Conservation (phyloP, 2,797 vertebrate genomes). For the Sebastes diploproa region DNA sequence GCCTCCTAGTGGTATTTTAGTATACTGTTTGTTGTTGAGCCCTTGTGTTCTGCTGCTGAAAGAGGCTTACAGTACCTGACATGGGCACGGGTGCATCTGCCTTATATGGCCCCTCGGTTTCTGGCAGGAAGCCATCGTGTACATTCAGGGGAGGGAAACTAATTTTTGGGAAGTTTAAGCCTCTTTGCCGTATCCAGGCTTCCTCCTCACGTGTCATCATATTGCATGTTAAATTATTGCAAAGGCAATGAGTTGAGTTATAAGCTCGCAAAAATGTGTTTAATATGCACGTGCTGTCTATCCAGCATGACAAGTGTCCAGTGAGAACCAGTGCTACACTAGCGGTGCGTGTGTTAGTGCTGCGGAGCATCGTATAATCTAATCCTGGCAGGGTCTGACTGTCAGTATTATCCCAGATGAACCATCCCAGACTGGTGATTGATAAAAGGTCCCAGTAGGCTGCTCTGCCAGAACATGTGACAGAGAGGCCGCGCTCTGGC, state of each 20-base stretch:
- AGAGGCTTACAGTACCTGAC: constrained; percentile 59
- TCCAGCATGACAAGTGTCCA: neutral
- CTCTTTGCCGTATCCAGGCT: constrained; percentile 30
- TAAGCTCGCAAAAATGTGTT: neutral
- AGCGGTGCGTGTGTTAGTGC: neutral
- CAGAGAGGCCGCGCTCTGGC: constrained; percentile 16
- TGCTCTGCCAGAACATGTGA: constrained; percentile 66
- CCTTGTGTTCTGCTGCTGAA: constrained; percentile 29
- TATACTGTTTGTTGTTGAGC: constrained; percentile 17
- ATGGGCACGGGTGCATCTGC: constrained; percentile 44
- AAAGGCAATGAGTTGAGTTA: constrained; percentile 2
- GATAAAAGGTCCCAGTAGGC: constrained; percentile 70
- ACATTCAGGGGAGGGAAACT: constrained; percentile 38
- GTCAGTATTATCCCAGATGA: constrained; percentile 72
- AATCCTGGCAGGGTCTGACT: constrained; percentile 47
- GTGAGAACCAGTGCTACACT: neutral
- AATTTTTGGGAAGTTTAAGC: constrained; percentile 48
- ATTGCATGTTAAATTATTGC: constrained; percentile 7
- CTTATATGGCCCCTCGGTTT: constrained; percentile 9
- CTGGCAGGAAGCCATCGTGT: constrained; percentile 38
- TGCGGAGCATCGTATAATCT: constrained; percentile 48
- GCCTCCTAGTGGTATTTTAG: constrained; percentile 63
- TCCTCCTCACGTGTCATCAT: constrained; percentile 17
- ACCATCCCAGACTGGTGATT: constrained; percentile 70
- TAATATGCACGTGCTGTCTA: neutral